A percentile compares a stretch with the other conserved stretches of the same genome.
Conservation (phyloP, 2,797 vertebrate genomes). For the Mionectes olivaceus region DNA sequence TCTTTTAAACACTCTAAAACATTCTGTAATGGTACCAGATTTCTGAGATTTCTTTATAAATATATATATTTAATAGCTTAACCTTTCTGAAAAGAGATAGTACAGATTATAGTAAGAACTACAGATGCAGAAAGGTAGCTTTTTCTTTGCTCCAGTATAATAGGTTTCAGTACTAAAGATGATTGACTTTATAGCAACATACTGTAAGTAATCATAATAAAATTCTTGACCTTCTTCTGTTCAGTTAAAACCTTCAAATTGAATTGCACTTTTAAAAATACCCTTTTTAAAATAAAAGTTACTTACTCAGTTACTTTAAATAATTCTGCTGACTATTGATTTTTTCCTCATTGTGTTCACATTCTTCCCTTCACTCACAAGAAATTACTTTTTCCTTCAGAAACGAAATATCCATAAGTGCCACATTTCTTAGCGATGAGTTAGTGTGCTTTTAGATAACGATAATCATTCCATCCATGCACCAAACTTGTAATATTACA, state of each 20-base stretch:
- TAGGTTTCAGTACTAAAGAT: constrained; percentile 9
- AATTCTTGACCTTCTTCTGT: neutral
- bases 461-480: neutral
- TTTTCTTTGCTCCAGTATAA: constrained; percentile 22
- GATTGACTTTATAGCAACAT: constrained; percentile 4
- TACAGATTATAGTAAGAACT: neutral
- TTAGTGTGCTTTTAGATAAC: neutral
- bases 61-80: neutral
- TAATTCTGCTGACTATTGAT: constrained; percentile 15
- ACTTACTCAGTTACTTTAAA: constrained; percentile 15
- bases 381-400: neutral
- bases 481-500: neutral
- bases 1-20: constrained; percentile 14
- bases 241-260: neutral
- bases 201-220: constrained; percentile 6
- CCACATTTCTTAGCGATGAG: neutral
- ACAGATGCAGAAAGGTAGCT: neutral
- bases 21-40: neutral
- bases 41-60: neutral
- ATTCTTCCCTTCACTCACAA: neutral
- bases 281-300: neutral
- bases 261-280: neutral
- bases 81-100: constrained; percentile 25
- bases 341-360: neutral
- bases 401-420: neutral